Conservation (phyloP, 1,140 invertebrate species). For the Campoletis sonorensis region DNA sequence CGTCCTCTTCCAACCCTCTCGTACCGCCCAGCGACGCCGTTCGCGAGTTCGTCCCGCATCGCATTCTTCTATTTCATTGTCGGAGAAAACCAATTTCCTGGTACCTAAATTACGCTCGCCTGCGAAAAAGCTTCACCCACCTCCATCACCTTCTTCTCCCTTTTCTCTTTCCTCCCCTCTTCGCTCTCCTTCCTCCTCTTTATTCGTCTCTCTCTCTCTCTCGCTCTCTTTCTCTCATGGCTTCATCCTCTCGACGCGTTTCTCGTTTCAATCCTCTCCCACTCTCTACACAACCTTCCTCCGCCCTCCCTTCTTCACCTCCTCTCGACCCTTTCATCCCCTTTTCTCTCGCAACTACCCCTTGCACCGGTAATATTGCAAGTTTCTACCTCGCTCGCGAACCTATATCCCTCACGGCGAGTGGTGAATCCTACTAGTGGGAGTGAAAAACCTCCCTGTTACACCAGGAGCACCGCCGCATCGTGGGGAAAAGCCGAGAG, state of each 20-base stretch:
- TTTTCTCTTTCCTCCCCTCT: constrained; percentile 33
- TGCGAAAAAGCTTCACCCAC: constrained; percentile 52
- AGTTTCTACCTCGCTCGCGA: constrained; percentile 69
- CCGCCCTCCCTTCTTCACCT: constrained; percentile 34
- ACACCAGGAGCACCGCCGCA: constrained; percentile 22
- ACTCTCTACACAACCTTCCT: constrained; percentile 29
- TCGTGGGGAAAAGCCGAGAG: constrained; percentile 61
- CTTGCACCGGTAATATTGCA: constrained; percentile 70
- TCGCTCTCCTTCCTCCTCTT: constrained; percentile 39
- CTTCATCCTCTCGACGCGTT: constrained; percentile 23
- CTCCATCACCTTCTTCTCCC: constrained; percentile 18
- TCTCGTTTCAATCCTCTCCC: constrained; percentile 24
- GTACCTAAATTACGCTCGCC: constrained; percentile 76
- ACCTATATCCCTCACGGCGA: constrained; percentile 58
- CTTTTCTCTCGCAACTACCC: constrained; percentile 21
- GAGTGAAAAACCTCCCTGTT: constrained; percentile 7
- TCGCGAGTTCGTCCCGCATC: constrained; percentile 66
- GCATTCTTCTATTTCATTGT: constrained; percentile 78
- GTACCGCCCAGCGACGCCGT: constrained; percentile 43
- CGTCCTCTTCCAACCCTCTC: constrained; percentile 50
- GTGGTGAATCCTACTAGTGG: constrained; percentile 51
- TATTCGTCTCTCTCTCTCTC: constrained; percentile 44
- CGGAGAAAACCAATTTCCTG: constrained; percentile 77
- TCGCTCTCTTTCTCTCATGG: constrained; percentile 27
- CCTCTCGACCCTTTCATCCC: not conserved